Evolutionary conservation across 2,113 vertebrate genomes (phyloP).

Genomic region (Suncus etruscus): DNA sequence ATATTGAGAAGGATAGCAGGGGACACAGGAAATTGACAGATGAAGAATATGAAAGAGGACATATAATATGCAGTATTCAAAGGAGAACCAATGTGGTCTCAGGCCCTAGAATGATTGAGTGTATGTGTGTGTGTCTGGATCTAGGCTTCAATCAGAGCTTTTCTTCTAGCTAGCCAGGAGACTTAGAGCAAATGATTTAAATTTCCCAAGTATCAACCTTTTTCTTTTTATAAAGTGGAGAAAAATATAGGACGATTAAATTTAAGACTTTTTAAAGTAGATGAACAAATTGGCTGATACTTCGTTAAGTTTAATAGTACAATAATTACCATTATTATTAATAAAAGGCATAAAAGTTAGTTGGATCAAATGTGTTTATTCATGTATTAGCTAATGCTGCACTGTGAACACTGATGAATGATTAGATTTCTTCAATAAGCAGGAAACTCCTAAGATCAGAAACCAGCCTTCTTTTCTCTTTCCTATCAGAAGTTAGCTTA

Average conservation of each 20-base stretch:
- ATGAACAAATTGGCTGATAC: constrained; percentile 9
- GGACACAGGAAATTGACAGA: not conserved
- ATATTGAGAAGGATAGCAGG: constrained; percentile 53
- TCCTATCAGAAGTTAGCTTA: not conserved
- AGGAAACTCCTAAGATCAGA: constrained; percentile 3
- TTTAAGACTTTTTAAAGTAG: constrained; percentile 5
- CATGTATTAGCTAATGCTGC: not conserved
- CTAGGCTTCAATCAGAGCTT: not conserved
- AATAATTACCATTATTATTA: not conserved
- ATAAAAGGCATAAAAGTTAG: not conserved
- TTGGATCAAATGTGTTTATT: constrained; percentile 24
- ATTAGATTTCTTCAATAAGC: not conserved
- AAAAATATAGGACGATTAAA: not conserved
- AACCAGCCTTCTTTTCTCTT: not conserved
- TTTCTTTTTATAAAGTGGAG: constrained; percentile 36
- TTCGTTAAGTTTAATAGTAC: not conserved
- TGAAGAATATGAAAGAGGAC: constrained; percentile 47
- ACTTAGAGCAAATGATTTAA: not conserved
- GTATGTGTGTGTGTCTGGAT: not conserved
- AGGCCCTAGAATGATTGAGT: not conserved
- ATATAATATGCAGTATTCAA: constrained; percentile 15
- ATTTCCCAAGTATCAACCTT: constrained; percentile 25
- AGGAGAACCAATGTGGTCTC: constrained; percentile 22
- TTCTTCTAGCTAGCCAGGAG: not conserved
- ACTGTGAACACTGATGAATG: not conserved